Base-by-base conservation (phyloP, 2,113 vertebrate species). In the Melanerpes aurifrons region DNA sequence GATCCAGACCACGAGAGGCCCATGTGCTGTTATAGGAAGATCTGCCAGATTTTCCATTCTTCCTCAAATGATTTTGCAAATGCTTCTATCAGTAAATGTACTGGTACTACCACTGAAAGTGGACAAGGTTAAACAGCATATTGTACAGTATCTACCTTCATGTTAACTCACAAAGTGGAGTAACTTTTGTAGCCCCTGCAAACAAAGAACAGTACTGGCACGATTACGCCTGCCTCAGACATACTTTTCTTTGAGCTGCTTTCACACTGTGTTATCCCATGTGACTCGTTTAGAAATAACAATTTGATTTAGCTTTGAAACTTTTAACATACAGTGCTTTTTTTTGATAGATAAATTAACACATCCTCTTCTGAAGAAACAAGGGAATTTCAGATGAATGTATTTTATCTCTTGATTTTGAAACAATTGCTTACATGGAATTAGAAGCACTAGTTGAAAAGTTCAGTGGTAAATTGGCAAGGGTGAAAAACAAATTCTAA, bases 171-270 rank as follows among this genome's bases (percentile, higher is more conserved):
- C 26, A 32, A 54, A 71, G 28, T 20, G 5, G 10, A 6, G 3
- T 22, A 70, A 89, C 10, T 31, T 81, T 72, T 83, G 73, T 63
- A 66, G 56, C 28, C 32, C 31, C 47, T 73, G 64, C 25, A 79
- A 80, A 12, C 32, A 87, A 75, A 56, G 29, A 63, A 48, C 24
- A 67, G 8, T 26, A 45, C 26, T 0, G 2, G 77, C 35, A 63
- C 8, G 61, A 82, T n/a, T 31, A 56, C 0, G 0, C 12, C 5
- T 82, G 63, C 61, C 35, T 43, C 48, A 53, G 26, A 50, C 0
- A 0, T 2, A 8, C 48, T 57, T 21, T 48, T 61, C 53, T 71
- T 31, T 15, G 47, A 83, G 11, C 21, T 47, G 8, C 47, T 77
- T 64, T 63, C 31, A 37, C 16, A 9, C 18, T 25, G 24, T 16